These are phyloP conservation scores for Coregonus clupeaformis DNA, from an alignment of 2,113 vertebrate genomes.

Conservation along the genomic window DNA sequence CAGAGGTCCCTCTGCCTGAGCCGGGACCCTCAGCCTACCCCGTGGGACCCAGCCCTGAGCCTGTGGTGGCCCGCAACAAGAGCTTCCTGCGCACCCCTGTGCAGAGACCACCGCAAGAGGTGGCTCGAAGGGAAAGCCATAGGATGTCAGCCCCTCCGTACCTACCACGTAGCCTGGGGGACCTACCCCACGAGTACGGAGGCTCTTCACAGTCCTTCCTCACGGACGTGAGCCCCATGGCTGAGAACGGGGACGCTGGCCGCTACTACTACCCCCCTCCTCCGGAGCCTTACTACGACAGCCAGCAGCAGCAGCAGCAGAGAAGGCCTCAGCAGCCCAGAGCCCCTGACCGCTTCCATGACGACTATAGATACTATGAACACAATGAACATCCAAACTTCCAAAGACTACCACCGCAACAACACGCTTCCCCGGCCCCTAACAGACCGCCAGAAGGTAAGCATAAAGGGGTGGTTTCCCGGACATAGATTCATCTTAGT, in stretches of 20 bases:
- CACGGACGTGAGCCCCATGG: constrained; percentile 74
- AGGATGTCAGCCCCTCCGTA: constrained; percentile 92
- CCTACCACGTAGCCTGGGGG: constrained; percentile 82
- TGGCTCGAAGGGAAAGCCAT: constrained; percentile 88
- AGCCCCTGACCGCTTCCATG: constrained; percentile 80
- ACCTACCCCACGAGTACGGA: constrained; percentile 88
- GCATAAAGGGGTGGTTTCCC: not conserved
- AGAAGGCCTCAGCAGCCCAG: constrained; percentile 49
- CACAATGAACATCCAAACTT: constrained; percentile 81
- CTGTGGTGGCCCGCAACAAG: constrained; percentile 82
- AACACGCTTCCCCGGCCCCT: constrained; percentile 79
- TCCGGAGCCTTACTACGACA: constrained; percentile 84
- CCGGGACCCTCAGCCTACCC: constrained; percentile 74
- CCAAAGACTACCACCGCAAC: constrained; percentile 77
- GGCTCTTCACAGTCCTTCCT: constrained; percentile 88
- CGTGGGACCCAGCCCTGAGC: constrained; percentile 70
- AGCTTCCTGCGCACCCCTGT: constrained; percentile 84
- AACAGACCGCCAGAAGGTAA: constrained; percentile 86
- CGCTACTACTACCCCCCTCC: constrained; percentile 81
- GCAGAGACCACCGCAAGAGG: constrained; percentile 85
- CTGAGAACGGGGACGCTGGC: constrained; percentile 87
- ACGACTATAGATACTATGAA: constrained; percentile 93
- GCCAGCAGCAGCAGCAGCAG: constrained; percentile 75
- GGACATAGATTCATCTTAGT: not conserved
- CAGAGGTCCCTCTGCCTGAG: constrained; percentile 87